Percentiles rank a stretch among this genome's conserved stretches.
phyloP scores from a whole-genome alignment of 2,888 invertebrate species.

The Pseudeuparius sepicola region DNA sequence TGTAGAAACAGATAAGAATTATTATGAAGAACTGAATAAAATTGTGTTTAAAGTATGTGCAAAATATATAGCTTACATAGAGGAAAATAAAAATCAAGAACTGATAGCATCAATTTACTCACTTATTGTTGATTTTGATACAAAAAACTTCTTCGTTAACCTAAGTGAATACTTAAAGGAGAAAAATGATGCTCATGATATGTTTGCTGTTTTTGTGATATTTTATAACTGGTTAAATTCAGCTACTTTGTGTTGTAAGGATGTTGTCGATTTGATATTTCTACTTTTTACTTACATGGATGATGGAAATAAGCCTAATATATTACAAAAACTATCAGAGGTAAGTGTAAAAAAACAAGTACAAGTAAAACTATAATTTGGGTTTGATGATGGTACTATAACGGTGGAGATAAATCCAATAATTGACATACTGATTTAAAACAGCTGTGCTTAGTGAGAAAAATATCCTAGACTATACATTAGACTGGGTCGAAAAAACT shows the following conservation, averaged over 20 bases:
- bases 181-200: slow-evolving; percentile 21
- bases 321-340: slow-evolving; percentile 48
- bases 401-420: too few species aligned
- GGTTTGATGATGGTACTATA: too few species aligned
- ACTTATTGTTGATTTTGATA: slow-evolving; percentile 49
- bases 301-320: slow-evolving; percentile 43
- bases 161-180: slow-evolving; percentile 33
- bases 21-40: slow-evolving; percentile 40
- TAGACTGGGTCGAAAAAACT: too few species aligned
- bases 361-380: too few species aligned
- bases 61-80: slow-evolving; percentile 48
- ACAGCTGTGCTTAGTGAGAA: too few species aligned
- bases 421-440: too few species aligned
- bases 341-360: slow-evolving; percentile 34
- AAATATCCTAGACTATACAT: too few species aligned
- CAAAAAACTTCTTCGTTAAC: slow-evolving; percentile 41
- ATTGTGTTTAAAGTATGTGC: slow-evolving; percentile 42
- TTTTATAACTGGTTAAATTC: slow-evolving; percentile 43
- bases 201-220: slow-evolving; percentile 25
- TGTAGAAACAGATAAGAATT: slow-evolving; percentile 30
- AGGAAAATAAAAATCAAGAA: slow-evolving; percentile 37
- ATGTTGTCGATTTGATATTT: slow-evolving; percentile 54
- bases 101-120: slow-evolving; percentile 45
- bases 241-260: slow-evolving; percentile 43
- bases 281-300: slow-evolving; percentile 46